Percentiles rank a stretch among this genome's conserved stretches.
These are phyloP conservation scores for Leptopilina drosophilae DNA, from an alignment of 2,888 invertebrate genomes.

Conservation along the genomic window DNA sequence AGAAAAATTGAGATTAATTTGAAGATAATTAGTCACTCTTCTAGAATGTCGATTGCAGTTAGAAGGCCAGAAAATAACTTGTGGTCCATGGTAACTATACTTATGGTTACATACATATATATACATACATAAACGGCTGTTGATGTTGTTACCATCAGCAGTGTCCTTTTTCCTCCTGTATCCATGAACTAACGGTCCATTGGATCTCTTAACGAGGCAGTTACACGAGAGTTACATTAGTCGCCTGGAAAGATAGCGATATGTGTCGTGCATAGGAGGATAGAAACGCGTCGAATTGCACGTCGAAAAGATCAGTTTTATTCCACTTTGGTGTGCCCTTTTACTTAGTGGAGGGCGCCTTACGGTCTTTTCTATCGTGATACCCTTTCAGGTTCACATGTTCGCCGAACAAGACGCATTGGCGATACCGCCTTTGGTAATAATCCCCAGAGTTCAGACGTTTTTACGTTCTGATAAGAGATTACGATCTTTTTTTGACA, in stretches of 20 bases:
- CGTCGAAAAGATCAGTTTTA: conserved; percentile 36
- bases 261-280: conserved; percentile 50
- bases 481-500: background rate
- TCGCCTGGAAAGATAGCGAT: conserved; percentile 61
- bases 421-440: conserved; percentile 26
- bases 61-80: conserved; percentile 23
- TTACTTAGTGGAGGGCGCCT: conserved; percentile 17
- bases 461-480: conserved; percentile 11
- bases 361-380: conserved; percentile 13
- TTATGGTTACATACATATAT: too few species aligned
- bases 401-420: conserved; percentile 16
- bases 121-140: background rate
- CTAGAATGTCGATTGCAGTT: conserved; percentile 32
- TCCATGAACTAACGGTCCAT: conserved; percentile 53
- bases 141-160: conserved; percentile 36
- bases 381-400: background rate
- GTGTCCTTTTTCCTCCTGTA: conserved; percentile 47
- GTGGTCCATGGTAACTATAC: conserved; percentile 7
- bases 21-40: conserved; percentile 34
- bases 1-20: conserved; percentile 12
- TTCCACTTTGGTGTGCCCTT: conserved; percentile 20
- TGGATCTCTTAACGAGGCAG: conserved; percentile 59
- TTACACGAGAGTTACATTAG: conserved; percentile 71
- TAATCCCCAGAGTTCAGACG: background rate
- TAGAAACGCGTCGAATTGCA: conserved; percentile 31